Base-by-base conservation (phyloP, 2,797 vertebrate genomes). In the Crenichthys baileyi region DNA sequence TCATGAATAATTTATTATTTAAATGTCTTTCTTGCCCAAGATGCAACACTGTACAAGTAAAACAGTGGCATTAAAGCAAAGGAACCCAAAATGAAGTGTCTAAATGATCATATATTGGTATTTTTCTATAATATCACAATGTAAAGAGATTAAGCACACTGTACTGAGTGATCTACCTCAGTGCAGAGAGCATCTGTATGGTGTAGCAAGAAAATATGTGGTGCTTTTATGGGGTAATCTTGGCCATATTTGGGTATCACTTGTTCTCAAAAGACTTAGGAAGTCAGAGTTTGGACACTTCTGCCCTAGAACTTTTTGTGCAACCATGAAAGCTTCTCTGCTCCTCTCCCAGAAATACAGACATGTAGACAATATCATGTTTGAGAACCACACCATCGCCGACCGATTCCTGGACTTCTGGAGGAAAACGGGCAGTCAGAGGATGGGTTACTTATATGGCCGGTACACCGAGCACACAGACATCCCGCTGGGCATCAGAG, bases 351-450 rank as follows among this genome's bases (percentile, higher is more conserved):
- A 99, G 98, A 99, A 98, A 96, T 99, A 99, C 95, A 96, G 98
- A 90, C 98, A 99, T 11, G 97, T 99, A 93, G 98, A 99, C 95
- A 99, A 99, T 90, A 99, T 99, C 91, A 99, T 99, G 98, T 99
- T 99, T 93, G 98, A 99, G 95, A 99, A 99, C 89, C 97, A 99
- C 95, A 99, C 97, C 9, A 99, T 98, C 24, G 98, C 98, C 0
- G 98, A 99, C 93, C 97, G 97, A 85, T 99, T 99, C 94, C 95
- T 99, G 73, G 98, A 99, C 95, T 99, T 97, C 92, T 99, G 98
- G 98, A 95, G 98, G 90, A 99, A 99, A 95, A 99, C 98, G 0
- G 98, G 98, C 58, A 98, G 96, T 85, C 98, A 99, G 85, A 95
- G 97, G 68, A 96, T 99, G 61, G 98, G 98, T 0, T 99, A 97